phyloP scores from a whole-genome alignment of 2,797 vertebrate genomes.

The Anniella stebbinsi region DNA sequence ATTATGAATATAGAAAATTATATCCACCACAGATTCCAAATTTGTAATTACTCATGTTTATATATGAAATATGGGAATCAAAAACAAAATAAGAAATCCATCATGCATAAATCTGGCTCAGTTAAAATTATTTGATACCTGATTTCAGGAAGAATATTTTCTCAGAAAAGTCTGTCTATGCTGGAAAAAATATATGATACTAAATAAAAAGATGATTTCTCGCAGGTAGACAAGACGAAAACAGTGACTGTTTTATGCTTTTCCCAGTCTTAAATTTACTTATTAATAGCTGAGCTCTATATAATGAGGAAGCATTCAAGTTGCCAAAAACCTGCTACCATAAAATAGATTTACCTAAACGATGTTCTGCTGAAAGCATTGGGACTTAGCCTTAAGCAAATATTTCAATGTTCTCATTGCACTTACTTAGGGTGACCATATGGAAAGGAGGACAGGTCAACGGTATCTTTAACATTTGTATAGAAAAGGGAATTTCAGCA shows the following conservation, averaged over 20 bases:
- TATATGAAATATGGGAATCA: neutral
- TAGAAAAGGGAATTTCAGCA: no score
- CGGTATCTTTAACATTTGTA: no score
- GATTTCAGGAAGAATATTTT: slow-evolving; percentile 34
- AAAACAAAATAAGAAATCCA: neutral
- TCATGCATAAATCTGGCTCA: slow-evolving; percentile 23
- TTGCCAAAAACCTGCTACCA: neutral
- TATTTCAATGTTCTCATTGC: neutral
- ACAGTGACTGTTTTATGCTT: neutral
- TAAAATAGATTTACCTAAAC: neutral
- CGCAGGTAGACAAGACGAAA: neutral
- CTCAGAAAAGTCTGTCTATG: slow-evolving; percentile 20
- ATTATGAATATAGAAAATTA: neutral
- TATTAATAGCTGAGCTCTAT: neutral
- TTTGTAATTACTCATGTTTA: slow-evolving; percentile 25
- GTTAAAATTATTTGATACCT: slow-evolving; percentile 37
- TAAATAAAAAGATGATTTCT: neutral
- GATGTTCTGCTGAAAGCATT: neutral
- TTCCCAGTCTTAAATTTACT: neutral
- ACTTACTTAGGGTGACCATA: neutral
- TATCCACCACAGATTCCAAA: slow-evolving; percentile 3
- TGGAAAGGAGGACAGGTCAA: no score
- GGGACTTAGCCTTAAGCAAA: neutral
- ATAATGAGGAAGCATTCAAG: neutral
- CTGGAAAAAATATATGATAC: slow-evolving; percentile 16